Evolutionary conservation across 2,888 invertebrate genomes (phyloP).

Genomic region (Merodon equestris): DNA sequence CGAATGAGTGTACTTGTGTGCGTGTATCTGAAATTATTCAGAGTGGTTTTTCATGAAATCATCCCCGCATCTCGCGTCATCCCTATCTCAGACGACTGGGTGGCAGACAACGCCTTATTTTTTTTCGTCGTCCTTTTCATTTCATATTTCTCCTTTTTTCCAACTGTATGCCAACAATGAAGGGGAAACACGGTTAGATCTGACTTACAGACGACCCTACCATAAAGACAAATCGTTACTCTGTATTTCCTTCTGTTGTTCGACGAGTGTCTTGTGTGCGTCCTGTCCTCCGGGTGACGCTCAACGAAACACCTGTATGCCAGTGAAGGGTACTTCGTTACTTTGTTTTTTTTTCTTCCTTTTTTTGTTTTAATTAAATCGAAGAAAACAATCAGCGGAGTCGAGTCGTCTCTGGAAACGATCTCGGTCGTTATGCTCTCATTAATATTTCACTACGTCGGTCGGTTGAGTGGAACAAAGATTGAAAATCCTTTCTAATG

Average conservation of each 20-base stretch:
- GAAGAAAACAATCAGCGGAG: constrained; percentile 20
- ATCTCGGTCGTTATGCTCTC: constrained; percentile 35
- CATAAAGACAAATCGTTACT: constrained; percentile 20
- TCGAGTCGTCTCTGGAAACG: constrained; percentile 19
- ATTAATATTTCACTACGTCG: constrained; percentile 25
- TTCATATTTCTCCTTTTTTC: constrained; percentile 21
- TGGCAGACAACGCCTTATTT: constrained; percentile 61
- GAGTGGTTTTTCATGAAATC: constrained; percentile 64
- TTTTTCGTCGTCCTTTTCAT: constrained; percentile 27
- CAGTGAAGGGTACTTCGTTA: background rate
- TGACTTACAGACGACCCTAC: constrained; percentile 11
- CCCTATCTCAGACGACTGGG: constrained; percentile 22
- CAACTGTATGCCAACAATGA: constrained; percentile 2
- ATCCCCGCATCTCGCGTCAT: constrained; percentile 55
- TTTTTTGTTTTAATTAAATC: constrained; percentile 40
- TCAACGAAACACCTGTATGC: constrained; percentile 54
- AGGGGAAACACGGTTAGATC: constrained; percentile 47
- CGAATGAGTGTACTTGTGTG: too few relatives aligned
- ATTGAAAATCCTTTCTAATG: too few relatives aligned
- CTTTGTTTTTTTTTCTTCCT: constrained; percentile 8
- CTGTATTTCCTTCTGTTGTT: constrained; percentile 12
- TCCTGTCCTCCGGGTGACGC: constrained; percentile 31
- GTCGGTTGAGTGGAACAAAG: too few relatives aligned
- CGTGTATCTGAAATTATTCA: constrained; percentile 52
- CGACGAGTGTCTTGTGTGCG: constrained; percentile 6